Percentiles rank a stretch among this genome's conserved stretches.
These are phyloP conservation scores for Acronicta leporina DNA, from an alignment of 2,888 invertebrate species.

Conservation along the genomic window DNA sequence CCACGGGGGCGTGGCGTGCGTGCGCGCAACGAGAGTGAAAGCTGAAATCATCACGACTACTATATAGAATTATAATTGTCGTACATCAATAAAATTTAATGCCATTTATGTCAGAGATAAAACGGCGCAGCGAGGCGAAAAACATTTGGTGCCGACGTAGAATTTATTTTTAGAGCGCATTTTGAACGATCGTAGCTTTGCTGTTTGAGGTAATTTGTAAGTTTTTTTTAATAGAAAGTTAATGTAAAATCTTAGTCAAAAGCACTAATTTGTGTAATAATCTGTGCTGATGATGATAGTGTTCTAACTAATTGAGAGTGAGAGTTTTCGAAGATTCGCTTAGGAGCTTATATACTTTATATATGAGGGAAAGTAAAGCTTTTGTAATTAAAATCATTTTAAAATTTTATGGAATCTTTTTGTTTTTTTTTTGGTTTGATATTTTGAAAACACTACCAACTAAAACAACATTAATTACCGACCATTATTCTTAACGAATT, in stretches of 20 bases:
- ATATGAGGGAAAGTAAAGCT: too few relatives aligned
- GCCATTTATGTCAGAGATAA: slow-evolving; percentile 33
- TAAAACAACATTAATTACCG: too few relatives aligned
- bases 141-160: slow-evolving; percentile 37
- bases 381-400: too few relatives aligned
- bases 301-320: slow-evolving; percentile 10
- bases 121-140: slow-evolving; percentile 26
- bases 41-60: slow-evolving; percentile 75
- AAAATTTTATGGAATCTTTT: too few relatives aligned
- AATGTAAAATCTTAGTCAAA: slow-evolving; percentile 13
- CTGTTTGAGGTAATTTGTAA: slow-evolving; percentile 28
- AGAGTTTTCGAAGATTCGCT: neutral
- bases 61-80: slow-evolving; percentile 70
- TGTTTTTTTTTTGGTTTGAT: too few relatives aligned
- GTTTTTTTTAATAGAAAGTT: slow-evolving; percentile 36
- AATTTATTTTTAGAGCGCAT: slow-evolving; percentile 38
- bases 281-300: slow-evolving; percentile 7
- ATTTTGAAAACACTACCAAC: too few relatives aligned
- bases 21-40: slow-evolving; percentile 79
- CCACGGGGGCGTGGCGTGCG: slow-evolving; percentile 64
- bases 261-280: slow-evolving; percentile 13
- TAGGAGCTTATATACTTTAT: neutral
- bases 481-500: neutral
- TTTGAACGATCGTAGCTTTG: slow-evolving; percentile 24
- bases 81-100: slow-evolving; percentile 62